phyloP scores from a whole-genome alignment of 2,888 invertebrate species.

The Leptopilina myrica region DNA sequence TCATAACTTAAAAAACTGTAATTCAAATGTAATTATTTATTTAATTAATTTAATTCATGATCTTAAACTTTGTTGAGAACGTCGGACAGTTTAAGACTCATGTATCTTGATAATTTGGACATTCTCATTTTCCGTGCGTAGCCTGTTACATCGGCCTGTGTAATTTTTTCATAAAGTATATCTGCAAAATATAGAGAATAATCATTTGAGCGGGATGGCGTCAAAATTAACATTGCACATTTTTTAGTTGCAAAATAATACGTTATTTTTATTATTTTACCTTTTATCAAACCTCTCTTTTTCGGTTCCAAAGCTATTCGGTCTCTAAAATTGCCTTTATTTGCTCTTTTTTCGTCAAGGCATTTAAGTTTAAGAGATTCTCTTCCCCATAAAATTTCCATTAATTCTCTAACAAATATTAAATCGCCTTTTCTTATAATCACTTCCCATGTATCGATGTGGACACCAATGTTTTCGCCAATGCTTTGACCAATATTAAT shows the following conservation, averaged over 20 bases:
- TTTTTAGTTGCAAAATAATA: neutral
- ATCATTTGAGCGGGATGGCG: neutral
- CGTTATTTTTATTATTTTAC: neutral
- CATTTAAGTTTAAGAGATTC: neutral
- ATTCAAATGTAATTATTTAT: too few relatives aligned
- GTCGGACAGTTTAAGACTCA: neutral
- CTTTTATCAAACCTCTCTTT: neutral
- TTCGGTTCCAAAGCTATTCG: neutral
- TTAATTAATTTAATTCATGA: too few relatives aligned
- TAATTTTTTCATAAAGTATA: neutral
- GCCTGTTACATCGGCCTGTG: neutral
- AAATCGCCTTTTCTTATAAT: neutral
- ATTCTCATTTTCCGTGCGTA: neutral
- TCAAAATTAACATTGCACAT: too few relatives aligned
- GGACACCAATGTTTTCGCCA: neutral
- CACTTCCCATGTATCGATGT: neutral
- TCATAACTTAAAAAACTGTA: neutral
- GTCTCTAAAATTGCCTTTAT: neutral
- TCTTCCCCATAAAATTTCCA: neutral
- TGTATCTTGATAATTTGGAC: neutral
- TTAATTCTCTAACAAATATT: neutral
- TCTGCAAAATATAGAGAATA: neutral
- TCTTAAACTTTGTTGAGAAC: neutral
- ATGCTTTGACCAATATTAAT: slow-evolving; percentile 1
- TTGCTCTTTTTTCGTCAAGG: neutral